Base-by-base conservation (phyloP, 1,140 invertebrate species). In the Pachyrhynchus sulphureomaculatus region DNA sequence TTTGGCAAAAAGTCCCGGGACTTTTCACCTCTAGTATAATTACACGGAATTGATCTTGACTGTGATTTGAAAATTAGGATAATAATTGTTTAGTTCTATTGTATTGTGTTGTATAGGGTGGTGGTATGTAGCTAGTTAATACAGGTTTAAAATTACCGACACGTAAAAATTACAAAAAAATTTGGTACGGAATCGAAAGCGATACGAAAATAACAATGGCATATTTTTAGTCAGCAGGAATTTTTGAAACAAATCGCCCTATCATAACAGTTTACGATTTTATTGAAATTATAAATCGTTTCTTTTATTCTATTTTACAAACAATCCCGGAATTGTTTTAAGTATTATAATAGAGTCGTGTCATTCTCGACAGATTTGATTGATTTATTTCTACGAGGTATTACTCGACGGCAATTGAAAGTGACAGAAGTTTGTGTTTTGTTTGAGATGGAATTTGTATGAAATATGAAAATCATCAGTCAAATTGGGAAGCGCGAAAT, bases 231-330 rank as follows among this genome's bases (percentile, higher is more conserved):
- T 5, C 18, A n/a, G n/a, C 21, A 37, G 15, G 20, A 21, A 42
- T 55, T 55, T 55, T 55, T 44, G 17, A 23, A 55, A 55, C 53
- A 55, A 55, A 55, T 55, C 23, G 34, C 33, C 18, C 18, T 37
- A 55, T 55, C 53, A 55, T 55, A 55, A 55, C 53, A 44, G 24
- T 26, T 55, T 55, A 55, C 26, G 33, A 24, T 53, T 53, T 15
- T 36, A 1, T 53, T 15, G 18, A 55, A 29, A 15, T 55, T 55
- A 55, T 26, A 55, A 55, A 55, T 55, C 53, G 53, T n/a, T 55
- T 55, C 53, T 55, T 55, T 55, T 55, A 55, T 55, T 33, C 53
- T 45, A 45, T 45, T 44, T 55, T 44, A 55, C 53, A 44, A 55
- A 55, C 53, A 55, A 4, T 39, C 42, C n/a, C 53, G 17, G 37